Conservation (phyloP, 2,888 invertebrate genomes). For the Mycalesis mineus region DNA sequence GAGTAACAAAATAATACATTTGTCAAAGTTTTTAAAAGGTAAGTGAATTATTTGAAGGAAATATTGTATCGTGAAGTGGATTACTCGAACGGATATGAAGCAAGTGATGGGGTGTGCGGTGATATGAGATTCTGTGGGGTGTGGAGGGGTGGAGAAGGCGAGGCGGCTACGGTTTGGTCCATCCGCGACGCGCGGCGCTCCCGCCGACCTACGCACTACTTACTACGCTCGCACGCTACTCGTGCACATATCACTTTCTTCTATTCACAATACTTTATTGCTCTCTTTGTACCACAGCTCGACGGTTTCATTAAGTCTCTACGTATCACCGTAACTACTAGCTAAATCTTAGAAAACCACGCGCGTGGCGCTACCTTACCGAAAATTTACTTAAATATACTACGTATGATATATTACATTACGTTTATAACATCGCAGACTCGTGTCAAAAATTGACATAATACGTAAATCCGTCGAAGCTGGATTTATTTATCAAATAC, state of each 20-base stretch:
- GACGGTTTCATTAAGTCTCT: constrained; percentile 75
- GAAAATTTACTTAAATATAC: constrained; percentile 35
- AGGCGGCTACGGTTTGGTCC: constrained; percentile 30
- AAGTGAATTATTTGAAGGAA: neutral
- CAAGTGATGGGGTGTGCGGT: neutral
- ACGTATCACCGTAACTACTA: constrained; percentile 72
- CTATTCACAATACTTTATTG: constrained; percentile 65
- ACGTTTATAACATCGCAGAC: constrained; percentile 53
- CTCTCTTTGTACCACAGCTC: constrained; percentile 75
- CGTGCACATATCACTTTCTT: constrained; percentile 53
- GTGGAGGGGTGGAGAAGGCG: neutral
- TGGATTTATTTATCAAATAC: constrained; percentile 56
- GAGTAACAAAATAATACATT: no score
- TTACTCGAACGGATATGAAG: neutral
- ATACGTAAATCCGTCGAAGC: constrained; percentile 51
- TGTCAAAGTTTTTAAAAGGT: no score
- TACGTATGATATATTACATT: constrained; percentile 57
- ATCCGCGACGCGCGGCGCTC: constrained; percentile 35
- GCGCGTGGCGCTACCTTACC: constrained; percentile 54
- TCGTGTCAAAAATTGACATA: constrained; percentile 69
- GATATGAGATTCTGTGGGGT: neutral
- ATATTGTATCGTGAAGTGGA: neutral
- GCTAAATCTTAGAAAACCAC: constrained; percentile 49
- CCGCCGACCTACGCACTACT: constrained; percentile 34
- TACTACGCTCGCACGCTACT: constrained; percentile 58